Conservation (phyloP, 64 coral and sea anemone genomes). For the Porites lutea region DNA sequence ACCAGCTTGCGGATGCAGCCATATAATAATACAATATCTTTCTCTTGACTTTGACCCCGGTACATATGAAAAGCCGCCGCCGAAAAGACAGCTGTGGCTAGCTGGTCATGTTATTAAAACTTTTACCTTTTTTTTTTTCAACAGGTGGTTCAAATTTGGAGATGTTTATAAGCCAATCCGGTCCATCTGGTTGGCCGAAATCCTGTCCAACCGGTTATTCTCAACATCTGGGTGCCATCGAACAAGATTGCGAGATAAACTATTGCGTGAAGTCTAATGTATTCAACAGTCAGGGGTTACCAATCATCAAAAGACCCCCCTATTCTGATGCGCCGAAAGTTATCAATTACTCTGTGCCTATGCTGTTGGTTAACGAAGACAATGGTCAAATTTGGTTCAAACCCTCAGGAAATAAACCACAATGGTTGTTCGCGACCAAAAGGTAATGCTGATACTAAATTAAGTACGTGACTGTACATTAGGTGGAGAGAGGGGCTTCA, state of each 20-base stretch:
- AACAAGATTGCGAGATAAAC: conserved; percentile 87
- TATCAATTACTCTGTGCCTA: conserved; percentile 74
- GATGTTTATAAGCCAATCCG: conserved; percentile 3
- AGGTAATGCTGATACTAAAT: conserved; percentile 10
- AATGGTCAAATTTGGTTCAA: conserved; percentile 71
- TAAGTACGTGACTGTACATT: too few species aligned
- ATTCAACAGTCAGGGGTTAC: conserved; percentile 59
- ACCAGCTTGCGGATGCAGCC: too few species aligned
- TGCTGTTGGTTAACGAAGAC: conserved; percentile 79
- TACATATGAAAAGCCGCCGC: too few species aligned
- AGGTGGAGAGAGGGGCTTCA: too few species aligned
- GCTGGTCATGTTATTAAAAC: too few species aligned
- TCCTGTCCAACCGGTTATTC: conserved; percentile 85
- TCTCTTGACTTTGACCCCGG: too few species aligned
- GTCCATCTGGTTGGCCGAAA: conserved; percentile 78
- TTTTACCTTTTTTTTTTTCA: background rate
- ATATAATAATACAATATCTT: too few species aligned
- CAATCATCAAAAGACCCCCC: conserved; percentile 82
- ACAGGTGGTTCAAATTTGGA: conserved; percentile 41
- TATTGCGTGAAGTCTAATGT: conserved; percentile 81
- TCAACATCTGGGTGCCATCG: conserved; percentile 84
- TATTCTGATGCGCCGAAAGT: conserved; percentile 56
- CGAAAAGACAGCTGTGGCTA: too few species aligned
- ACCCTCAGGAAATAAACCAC: conserved; percentile 4
- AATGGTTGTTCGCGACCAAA: conserved; percentile 68